Percentiles rank a stretch among this genome's conserved stretches.
These are phyloP conservation scores for Micropoecilia bifurca DNA, from an alignment of 2,797 vertebrate genomes.

Conservation along the genomic window DNA sequence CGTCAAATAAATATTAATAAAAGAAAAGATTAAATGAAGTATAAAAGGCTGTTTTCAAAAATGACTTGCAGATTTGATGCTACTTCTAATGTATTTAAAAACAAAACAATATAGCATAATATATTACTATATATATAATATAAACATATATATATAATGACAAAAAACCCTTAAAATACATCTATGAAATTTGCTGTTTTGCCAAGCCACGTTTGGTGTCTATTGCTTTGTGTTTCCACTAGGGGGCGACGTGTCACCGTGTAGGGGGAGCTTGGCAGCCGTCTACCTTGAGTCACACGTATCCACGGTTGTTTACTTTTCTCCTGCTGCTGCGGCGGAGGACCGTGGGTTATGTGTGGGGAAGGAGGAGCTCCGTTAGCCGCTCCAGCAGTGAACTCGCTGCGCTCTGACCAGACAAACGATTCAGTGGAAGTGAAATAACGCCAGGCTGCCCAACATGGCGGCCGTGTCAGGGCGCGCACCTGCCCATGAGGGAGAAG, in stretches of 20 bases:
- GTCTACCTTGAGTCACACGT: constrained; percentile 53
- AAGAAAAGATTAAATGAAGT: background rate
- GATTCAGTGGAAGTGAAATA: constrained; percentile 4
- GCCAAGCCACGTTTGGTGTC: constrained; percentile 7
- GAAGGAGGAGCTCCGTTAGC: constrained; percentile 16
- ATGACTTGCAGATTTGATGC: background rate
- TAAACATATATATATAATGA: background rate
- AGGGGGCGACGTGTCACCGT: constrained; percentile 45
- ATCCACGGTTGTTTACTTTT: constrained; percentile 75
- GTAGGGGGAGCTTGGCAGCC: constrained; percentile 11
- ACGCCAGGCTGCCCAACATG: constrained; percentile 3
- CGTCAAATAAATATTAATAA: background rate
- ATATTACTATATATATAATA: background rate
- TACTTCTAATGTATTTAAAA: background rate
- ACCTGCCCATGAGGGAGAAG: constrained; percentile 9
- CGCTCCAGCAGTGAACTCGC: constrained; percentile 38
- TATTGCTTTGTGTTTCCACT: constrained; percentile 29
- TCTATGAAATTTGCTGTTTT: background rate
- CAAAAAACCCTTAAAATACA: background rate
- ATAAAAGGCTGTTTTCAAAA: background rate
- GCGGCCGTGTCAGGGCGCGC: constrained; percentile 10
- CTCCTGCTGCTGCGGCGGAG: constrained; percentile 61
- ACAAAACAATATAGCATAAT: background rate
- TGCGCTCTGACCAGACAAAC: constrained; percentile 33
- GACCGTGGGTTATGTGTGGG: constrained; percentile 48